Evolutionary conservation across 2,113 vertebrate genomes (phyloP).

Genomic region (Bagarius yarrelli): DNA sequence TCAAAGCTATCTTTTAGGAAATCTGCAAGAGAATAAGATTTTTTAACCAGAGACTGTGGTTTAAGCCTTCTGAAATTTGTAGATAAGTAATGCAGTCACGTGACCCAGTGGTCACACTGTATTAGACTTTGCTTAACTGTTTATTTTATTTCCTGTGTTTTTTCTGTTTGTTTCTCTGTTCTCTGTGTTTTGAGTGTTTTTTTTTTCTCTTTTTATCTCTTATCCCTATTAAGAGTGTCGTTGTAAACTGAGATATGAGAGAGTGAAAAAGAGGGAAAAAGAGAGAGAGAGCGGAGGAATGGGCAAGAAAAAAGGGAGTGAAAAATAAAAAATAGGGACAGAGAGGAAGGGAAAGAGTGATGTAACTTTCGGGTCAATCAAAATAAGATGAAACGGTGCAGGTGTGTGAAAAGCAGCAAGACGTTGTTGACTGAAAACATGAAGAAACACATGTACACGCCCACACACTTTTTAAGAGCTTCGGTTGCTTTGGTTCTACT

Average conservation of each 20-base stretch:
- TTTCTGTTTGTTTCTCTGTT: background rate
- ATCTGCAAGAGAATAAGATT: background rate
- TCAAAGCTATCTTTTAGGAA: background rate
- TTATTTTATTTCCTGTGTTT: background rate
- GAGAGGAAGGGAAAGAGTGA: background rate
- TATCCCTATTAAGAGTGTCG: conserved; percentile 57
- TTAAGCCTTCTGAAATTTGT: background rate
- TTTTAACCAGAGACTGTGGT: background rate
- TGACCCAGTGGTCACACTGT: background rate
- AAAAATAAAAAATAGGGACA: no score
- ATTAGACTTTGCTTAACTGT: background rate
- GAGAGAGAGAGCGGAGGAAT: no score
- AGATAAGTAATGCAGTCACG: background rate
- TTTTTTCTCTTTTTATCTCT: background rate
- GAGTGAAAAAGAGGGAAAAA: background rate
- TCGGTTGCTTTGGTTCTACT: no score
- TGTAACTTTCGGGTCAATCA: background rate
- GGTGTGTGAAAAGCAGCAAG: background rate
- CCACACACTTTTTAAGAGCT: no score
- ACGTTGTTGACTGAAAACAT: no score
- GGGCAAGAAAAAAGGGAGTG: no score
- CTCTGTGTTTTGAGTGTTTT: conserved; percentile 19
- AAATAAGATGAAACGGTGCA: no score
- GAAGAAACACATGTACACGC: no score
- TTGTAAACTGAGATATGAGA: conserved; percentile 66